Evolutionary conservation across 2,888 invertebrate genomes (phyloP), one percentile per base, ranked within the genome.

Genomic region (Gastrophysa polygoni): DNA sequence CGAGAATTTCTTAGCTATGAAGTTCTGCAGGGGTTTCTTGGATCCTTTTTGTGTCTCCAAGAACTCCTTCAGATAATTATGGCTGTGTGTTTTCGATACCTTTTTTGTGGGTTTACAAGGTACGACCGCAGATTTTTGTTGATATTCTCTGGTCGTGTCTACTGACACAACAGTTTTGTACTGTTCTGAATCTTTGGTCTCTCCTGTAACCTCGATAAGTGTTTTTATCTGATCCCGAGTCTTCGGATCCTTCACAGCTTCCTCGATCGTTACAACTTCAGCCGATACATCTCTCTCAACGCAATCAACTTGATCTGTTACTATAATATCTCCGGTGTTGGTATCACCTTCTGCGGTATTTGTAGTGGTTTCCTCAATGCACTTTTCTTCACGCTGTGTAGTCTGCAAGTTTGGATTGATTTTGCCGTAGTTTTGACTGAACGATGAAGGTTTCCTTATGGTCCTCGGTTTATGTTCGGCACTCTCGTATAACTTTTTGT

Each of bases 41-140:
- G 81, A 81, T 3, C 80, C 80, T 62, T 81, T 81, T 62, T 82
- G 81, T 5, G 74, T 76, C 67, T 82, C 82, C 17, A 82, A 59
- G 64, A 82, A 80, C 60, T 82, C 82, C 61, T 73, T 78, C 28
- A 82, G 68, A 61, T 82, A 82, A 57, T 79, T 82, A 57, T 82
- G 81, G 66, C 80, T 80, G 69, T 81, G 81, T 55, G 76, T 74
- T 68, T 78, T 80, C 24, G 68, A 68, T 65, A 78, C 76, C 14
- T 72, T 74, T n/a, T 66, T 66, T 20, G 65, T 59, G 17, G 67
- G 68, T 43, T 73, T 68, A 44, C 69, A 38, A 47, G 55, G 66
- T 49, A 56, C 51, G 1, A 47, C 46, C 28, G 46, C 32, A 10
- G 24, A 57, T 46, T 51, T 59, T 48, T 70, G 63, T 29, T 61